Percentiles rank a stretch among this genome's conserved stretches.
phyloP scores from a whole-genome alignment of 2,797 vertebrate genomes.

The Eidolon dupreanum region DNA sequence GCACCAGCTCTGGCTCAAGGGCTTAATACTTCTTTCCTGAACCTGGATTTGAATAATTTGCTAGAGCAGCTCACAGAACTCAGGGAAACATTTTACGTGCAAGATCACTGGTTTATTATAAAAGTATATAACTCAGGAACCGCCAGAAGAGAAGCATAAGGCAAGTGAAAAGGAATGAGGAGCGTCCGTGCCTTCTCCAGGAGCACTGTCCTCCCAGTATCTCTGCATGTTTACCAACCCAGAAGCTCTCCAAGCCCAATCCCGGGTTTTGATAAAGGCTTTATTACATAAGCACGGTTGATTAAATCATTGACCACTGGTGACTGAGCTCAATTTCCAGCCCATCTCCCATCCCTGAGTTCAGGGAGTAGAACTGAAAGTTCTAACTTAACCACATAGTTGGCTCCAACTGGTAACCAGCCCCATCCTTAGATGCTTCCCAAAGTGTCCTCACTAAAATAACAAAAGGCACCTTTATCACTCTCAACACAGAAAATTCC shows the following conservation, averaged over 20 bases:
- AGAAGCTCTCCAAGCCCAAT: background rate
- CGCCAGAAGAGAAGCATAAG: background rate
- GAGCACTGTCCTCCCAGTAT: background rate
- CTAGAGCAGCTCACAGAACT: background rate
- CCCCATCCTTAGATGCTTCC: background rate
- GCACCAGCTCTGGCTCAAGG: fast-evolving
- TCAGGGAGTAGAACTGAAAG: background rate
- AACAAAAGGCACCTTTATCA: background rate
- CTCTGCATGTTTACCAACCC: no score
- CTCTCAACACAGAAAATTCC: background rate
- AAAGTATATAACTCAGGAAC: background rate
- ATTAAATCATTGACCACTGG: background rate
- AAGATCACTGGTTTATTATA: background rate
- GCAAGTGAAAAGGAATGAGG: background rate
- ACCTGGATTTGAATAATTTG: background rate
- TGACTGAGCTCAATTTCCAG: background rate
- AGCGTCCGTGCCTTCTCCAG: background rate
- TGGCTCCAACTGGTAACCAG: background rate
- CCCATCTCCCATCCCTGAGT: background rate
- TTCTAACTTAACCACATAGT: background rate
- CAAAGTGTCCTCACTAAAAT: background rate
- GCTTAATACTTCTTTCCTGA: background rate
- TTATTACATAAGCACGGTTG: background rate
- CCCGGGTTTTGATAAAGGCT: background rate
- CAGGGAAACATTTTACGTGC: background rate